Base-by-base conservation (phyloP, 1,140 invertebrate genomes). In the Aphidius gifuensis region DNA sequence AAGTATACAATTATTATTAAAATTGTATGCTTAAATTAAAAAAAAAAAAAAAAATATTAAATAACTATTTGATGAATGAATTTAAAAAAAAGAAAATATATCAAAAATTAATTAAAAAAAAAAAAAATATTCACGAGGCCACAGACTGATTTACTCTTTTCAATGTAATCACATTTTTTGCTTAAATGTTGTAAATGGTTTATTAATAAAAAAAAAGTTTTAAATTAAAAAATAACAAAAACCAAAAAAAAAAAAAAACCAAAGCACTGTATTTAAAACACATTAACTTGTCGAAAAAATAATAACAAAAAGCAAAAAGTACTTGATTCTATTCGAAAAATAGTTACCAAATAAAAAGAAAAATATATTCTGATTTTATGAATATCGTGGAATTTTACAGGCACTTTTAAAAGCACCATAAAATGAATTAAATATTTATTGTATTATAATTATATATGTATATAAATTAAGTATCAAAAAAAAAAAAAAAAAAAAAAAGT, bases 351-450 rank as follows among this genome's bases (percentile, higher is more conserved):
- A 49, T 49, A n/a, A 49, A 49, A 16, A n/a, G 40, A n/a, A 9
- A 32, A 32, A 9, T 53, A 38, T 40, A 53, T 53, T 23, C 38
- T 53, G 50, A 53, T 9, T n/a, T n/a, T 38, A 53, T 53, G 43
- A 21, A 50, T 50, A 50, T 50, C 6, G 23, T 32, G 23, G 23
- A 49, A 16, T 49, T n/a, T n/a, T 16, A 21, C 47, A 49, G 23
- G 32, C 49, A 51, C 32, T 32, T 32, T 3, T 32, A 38, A 51
- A 49, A n/a, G 16, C 16, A 49, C 47, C 53, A 65, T 44, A 39
- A 64, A 61, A 65, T 65, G 16, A 58, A 66, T 64, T 65, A 67
- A 67, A 70, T 70, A 70, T 70, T 70, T 70, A 70, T 68, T 70
- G 65, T 66, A 64, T 48, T 54, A 56, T 66, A 68, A 64, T 48